These are phyloP conservation scores for Haliclona indistincta DNA, from an alignment of 37 sponge, comb jelly and placozoan species.

Conservation along the genomic window DNA sequence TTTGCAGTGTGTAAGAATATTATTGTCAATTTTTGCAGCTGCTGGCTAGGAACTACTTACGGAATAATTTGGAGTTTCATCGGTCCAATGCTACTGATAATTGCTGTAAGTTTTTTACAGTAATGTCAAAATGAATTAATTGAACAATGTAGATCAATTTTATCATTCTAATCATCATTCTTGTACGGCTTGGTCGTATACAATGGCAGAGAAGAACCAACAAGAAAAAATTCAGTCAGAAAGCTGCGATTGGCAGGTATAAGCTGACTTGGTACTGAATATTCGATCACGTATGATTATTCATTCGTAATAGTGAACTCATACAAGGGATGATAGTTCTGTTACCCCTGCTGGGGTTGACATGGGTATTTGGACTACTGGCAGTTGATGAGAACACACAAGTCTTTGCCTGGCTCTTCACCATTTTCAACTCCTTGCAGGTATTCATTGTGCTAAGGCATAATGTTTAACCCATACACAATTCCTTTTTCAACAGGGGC, in stretches of 20 bases:
- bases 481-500: conserved; percentile 4
- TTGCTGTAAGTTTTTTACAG: conserved; percentile 18
- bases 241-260: background rate
- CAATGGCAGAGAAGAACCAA: no score
- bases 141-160: conserved; percentile 32
- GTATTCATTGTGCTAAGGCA: background rate
- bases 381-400: conserved; percentile 4
- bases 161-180: conserved; percentile 28
- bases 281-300: background rate
- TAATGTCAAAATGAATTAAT: background rate
- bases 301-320: background rate
- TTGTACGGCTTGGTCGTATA: conserved; percentile 2
- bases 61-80: conserved; percentile 44
- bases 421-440: conserved; percentile 26
- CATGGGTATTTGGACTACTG: conserved; percentile 35
- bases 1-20: no score
- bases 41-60: conserved; percentile 34
- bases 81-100: conserved; percentile 42
- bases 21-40: conserved; percentile 11
- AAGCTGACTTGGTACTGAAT: background rate
- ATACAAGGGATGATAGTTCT: conserved; percentile 14
- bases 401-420: conserved; percentile 35
- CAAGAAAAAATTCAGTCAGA: background rate
- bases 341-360: conserved; percentile 25
- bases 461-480: background rate